phyloP scores from a whole-genome alignment of 2,888 invertebrate genomes.

The Nephrotoma flavescens region DNA sequence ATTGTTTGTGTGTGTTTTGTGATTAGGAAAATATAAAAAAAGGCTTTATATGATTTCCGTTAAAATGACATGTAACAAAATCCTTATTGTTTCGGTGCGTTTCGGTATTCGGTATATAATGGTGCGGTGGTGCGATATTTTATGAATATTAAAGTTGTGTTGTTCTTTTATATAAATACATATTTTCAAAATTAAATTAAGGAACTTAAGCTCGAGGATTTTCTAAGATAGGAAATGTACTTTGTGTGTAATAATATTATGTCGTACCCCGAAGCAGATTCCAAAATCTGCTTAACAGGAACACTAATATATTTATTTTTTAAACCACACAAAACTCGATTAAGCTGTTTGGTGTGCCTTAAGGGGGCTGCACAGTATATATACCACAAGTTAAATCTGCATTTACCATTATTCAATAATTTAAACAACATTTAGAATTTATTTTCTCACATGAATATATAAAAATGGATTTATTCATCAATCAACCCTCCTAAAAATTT shows the following conservation, averaged over 20 bases:
- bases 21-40: background rate
- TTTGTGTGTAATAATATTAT: background rate
- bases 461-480: background rate
- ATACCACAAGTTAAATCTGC: background rate
- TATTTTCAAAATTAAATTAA: background rate
- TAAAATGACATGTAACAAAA: background rate
- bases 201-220: background rate
- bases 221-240: background rate
- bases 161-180: background rate
- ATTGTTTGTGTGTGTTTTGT: background rate
- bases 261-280: background rate
- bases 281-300: too few relatives aligned
- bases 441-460: background rate
- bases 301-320: background rate
- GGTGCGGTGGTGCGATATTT: background rate
- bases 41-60: constrained; percentile 2
- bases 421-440: background rate
- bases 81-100: background rate
- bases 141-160: background rate
- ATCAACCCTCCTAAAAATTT: background rate
- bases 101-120: background rate
- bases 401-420: background rate
- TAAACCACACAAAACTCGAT: background rate
- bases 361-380: background rate
- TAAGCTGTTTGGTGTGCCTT: background rate